Base-by-base conservation (phyloP, 2,113 vertebrate genomes). In the Halichoeres trimaculatus region DNA sequence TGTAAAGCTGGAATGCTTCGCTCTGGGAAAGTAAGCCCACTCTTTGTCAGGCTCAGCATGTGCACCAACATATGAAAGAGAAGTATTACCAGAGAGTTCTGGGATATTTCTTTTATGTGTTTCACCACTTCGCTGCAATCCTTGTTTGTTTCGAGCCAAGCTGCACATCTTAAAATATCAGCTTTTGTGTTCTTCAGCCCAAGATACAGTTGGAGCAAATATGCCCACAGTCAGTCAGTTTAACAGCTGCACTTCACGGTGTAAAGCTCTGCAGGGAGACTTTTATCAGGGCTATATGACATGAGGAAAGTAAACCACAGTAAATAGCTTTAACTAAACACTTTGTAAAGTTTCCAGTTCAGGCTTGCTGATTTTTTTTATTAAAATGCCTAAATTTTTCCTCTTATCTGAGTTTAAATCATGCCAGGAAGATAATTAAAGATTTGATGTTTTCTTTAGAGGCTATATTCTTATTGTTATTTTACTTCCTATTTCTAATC, bases 11-110 rank as follows among this genome's bases (percentile, higher is more conserved):
- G 98, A 99, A 80, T 99, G 98, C 86, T 99, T 99, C 74, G 98
- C 98, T 63, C 83, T 99, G 84, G 98, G 98, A 90, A 99, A 99
- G 98, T 99, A 96, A 96, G 98, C 94, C 26, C 26, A n/a, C 41
- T 58, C 34, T 41, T 55, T 26, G 43, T 73, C 74, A 43, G 24
- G 1, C 38, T 54, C 56, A 34, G 56, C 65, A 60, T 34, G 35
- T 55, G 54, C 17, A 62, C 45, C 17, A 17, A 24, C 22, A 77
- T 48, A 71, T 74, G 17, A 68, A 75, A 64, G 45, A 30, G 41
- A 58, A 70, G 56, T 68, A 24, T 16, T 74, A 24, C 35, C 50
- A 36, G 48, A 70, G 66, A 73, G 43, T 13, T 12, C 36, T 20
- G 8, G 13, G 13, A 35, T 56, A 34, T 66, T 57, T 73, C 48